These are phyloP conservation scores for Resseliella maxima DNA, from an alignment of 2,888 invertebrate genomes.

Conservation along the genomic window DNA sequence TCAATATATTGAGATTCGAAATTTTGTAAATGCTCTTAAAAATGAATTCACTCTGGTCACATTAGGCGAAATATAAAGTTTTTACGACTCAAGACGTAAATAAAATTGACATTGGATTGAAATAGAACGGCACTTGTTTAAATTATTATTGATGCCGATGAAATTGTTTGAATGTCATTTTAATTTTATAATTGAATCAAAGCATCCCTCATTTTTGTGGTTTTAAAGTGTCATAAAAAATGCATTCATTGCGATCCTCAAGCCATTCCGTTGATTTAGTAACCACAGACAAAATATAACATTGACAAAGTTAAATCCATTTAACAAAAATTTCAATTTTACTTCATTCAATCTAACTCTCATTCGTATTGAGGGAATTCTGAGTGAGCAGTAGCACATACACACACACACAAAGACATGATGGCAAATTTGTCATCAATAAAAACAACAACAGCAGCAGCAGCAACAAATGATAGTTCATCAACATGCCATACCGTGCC, in stretches of 20 bases:
- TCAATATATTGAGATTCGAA: background rate
- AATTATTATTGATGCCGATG: background rate
- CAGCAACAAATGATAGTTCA: conserved; percentile 31
- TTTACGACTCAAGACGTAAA: background rate
- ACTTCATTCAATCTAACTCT: background rate
- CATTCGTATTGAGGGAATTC: background rate
- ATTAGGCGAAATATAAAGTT: background rate
- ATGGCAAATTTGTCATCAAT: conserved; percentile 43
- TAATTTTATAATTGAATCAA: conserved; percentile 51
- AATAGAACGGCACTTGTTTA: background rate
- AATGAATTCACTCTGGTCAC: background rate
- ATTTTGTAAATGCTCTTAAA: background rate
- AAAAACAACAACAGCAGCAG: conserved; percentile 22
- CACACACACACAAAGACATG: background rate
- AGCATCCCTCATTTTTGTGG: conserved; percentile 8
- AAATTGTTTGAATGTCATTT: background rate
- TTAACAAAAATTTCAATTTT: background rate
- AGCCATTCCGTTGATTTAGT: background rate
- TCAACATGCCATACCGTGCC: no score
- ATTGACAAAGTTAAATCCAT: conserved; percentile 43
- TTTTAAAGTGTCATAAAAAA: conserved; percentile 30
- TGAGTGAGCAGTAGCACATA: no score
- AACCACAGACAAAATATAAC: background rate
- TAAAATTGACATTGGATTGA: background rate
- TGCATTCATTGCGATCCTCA: background rate